phyloP scores from a whole-genome alignment of 2,888 invertebrate species.

The Rhagonycha lutea region DNA sequence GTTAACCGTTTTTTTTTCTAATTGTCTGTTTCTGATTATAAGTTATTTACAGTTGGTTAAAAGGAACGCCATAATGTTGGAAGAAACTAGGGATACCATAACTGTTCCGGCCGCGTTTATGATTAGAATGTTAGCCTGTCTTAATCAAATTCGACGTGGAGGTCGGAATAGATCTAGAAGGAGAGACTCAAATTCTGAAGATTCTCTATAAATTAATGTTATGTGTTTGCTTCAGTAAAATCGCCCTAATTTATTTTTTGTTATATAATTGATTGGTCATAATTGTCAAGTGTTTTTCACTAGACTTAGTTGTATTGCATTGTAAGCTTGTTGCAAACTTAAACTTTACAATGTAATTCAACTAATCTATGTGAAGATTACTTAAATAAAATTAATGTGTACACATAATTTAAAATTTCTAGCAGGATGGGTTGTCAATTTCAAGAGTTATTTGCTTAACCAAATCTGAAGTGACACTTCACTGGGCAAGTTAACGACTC shows the following conservation, averaged over 20 bases:
- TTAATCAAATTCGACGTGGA: constrained; percentile 66
- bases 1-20: constrained; percentile 30
- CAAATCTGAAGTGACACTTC: too few relatives aligned
- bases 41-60: constrained; percentile 65
- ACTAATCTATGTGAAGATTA: too few relatives aligned
- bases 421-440: neutral
- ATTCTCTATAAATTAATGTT: constrained; percentile 9
- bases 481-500: too few relatives aligned
- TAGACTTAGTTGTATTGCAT: too few relatives aligned
- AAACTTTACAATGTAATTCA: too few relatives aligned
- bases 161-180: constrained; percentile 35
- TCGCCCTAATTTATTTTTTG: neutral
- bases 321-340: too few relatives aligned
- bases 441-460: neutral
- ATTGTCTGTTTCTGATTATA: constrained; percentile 5
- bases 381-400: neutral
- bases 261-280: neutral
- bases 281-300: neutral
- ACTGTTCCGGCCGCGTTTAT: constrained; percentile 87
- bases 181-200: constrained; percentile 21
- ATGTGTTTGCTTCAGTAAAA: neutral
- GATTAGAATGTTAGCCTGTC: constrained; percentile 74
- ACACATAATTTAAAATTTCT: neutral
- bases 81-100: constrained; percentile 84
- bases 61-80: constrained; percentile 81